A percentile compares a stretch with the other conserved stretches of the same genome.
phyloP scores from a whole-genome alignment of 2,888 invertebrate species.

The Lamellibrachia columna region DNA sequence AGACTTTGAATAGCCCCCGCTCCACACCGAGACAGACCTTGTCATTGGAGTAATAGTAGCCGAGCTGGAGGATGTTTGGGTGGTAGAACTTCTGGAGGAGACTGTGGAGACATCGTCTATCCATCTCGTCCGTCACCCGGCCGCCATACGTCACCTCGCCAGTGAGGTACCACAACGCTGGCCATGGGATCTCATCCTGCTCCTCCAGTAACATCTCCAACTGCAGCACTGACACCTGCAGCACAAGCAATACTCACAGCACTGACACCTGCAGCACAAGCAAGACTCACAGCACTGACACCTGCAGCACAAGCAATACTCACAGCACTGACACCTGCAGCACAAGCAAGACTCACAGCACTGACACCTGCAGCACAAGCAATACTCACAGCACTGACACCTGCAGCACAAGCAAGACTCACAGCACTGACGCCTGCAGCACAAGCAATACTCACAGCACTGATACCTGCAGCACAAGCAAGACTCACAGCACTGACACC shows the following conservation, averaged over 20 bases:
- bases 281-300: neutral
- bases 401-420: neutral
- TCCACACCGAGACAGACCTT: slow-evolving; percentile 44
- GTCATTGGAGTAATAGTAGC: slow-evolving; percentile 57
- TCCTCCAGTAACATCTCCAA: slow-evolving; percentile 59
- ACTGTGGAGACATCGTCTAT: slow-evolving; percentile 61
- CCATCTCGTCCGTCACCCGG: slow-evolving; percentile 65
- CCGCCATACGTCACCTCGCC: slow-evolving; percentile 65
- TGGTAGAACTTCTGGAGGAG: slow-evolving; percentile 61
- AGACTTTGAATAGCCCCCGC: too few species aligned
- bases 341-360: neutral
- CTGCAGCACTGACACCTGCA: slow-evolving; percentile 62
- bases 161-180: slow-evolving; percentile 62
- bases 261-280: neutral
- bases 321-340: neutral
- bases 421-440: neutral
- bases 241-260: neutral
- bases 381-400: neutral
- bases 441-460: neutral
- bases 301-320: neutral
- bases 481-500: neutral
- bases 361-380: neutral
- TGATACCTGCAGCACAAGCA: neutral
- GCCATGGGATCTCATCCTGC: slow-evolving; percentile 58
- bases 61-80: slow-evolving; percentile 50